Evolutionary conservation across 2,797 vertebrate species (phyloP).

Genomic region (Myioborus melanocephalus): DNA sequence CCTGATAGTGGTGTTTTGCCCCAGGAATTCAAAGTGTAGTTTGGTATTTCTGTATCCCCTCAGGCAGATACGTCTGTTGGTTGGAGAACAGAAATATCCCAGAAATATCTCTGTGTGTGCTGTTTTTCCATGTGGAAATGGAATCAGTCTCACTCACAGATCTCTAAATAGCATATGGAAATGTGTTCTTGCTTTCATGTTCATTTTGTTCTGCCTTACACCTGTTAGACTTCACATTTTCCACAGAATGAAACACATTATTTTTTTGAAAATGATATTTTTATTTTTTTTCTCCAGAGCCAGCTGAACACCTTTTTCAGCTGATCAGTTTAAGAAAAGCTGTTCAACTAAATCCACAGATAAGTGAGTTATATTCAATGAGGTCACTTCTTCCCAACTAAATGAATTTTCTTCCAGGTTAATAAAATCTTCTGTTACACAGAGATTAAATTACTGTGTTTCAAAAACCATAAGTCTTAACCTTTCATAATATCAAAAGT

Average conservation of each 20-base stretch:
- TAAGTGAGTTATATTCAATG: slow-evolving; percentile 50
- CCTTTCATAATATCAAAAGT: slow-evolving; percentile 50
- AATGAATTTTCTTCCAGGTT: slow-evolving; percentile 36
- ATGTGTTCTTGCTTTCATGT: slow-evolving; percentile 21
- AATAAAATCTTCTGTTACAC: slow-evolving; percentile 30
- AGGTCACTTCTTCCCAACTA: slow-evolving; percentile 41
- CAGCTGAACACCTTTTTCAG: slow-evolving; percentile 26
- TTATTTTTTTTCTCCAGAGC: not conserved
- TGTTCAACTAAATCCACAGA: slow-evolving; percentile 38
- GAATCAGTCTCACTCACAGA: not conserved
- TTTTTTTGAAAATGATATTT: not conserved
- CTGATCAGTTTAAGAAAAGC: slow-evolving; percentile 38
- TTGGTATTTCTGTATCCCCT: not conserved
- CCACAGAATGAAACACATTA: not conserved
- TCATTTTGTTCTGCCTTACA: slow-evolving; percentile 48
- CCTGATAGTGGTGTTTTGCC: not conserved
- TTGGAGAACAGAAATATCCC: not conserved
- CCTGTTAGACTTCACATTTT: slow-evolving; percentile 37
- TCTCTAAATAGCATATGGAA: slow-evolving; percentile 40
- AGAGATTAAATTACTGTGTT: slow-evolving; percentile 43
- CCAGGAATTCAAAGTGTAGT: not conserved
- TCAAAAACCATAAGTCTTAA: not conserved
- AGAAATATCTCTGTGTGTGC: not conserved
- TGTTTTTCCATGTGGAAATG: not conserved
- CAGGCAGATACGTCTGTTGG: rapidly evolving